phyloP scores from a whole-genome alignment of 2,888 invertebrate species.

The Hydrotaea diabolus region DNA sequence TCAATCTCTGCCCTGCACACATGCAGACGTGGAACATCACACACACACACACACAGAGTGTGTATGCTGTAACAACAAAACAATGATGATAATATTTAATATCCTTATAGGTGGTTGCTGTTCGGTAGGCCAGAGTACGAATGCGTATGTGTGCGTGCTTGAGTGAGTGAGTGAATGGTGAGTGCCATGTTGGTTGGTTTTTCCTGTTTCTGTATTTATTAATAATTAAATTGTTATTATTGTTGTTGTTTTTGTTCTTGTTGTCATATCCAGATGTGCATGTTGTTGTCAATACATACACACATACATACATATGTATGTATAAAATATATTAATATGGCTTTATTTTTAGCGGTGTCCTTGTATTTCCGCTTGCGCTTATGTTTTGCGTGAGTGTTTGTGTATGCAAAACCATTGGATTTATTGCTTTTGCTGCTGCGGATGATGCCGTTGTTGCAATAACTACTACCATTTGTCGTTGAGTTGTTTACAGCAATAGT shows the following conservation, averaged over 20 bases:
- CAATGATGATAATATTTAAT: constrained; percentile 5
- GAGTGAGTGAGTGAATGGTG: neutral
- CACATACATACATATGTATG: neutral
- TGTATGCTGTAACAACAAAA: constrained; percentile 16
- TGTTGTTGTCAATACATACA: neutral
- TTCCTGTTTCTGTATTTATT: constrained; percentile 22
- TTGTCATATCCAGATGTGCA: constrained; percentile 1
- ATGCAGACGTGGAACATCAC: neutral
- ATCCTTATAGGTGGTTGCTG: constrained; percentile 22
- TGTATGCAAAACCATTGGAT: neutral
- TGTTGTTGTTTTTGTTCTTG: constrained; percentile 30
- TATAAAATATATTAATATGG: constrained; percentile 1
- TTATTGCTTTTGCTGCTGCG: constrained; percentile 26
- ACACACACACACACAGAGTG: neutral
- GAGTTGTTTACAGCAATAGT: constrained; percentile 58
- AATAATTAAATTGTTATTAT: constrained; percentile 51
- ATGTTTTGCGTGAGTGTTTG: neutral
- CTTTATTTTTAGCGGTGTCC: neutral
- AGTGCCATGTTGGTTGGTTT: neutral
- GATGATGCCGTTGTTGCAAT: constrained; percentile 17
- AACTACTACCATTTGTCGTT: constrained; percentile 42
- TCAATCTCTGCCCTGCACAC: neutral
- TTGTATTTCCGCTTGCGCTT: neutral
- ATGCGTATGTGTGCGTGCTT: neutral
- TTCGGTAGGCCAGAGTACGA: neutral